phyloP scores from a whole-genome alignment of 2,113 vertebrate genomes.

The Hypocryptadius cinnamomeus region DNA sequence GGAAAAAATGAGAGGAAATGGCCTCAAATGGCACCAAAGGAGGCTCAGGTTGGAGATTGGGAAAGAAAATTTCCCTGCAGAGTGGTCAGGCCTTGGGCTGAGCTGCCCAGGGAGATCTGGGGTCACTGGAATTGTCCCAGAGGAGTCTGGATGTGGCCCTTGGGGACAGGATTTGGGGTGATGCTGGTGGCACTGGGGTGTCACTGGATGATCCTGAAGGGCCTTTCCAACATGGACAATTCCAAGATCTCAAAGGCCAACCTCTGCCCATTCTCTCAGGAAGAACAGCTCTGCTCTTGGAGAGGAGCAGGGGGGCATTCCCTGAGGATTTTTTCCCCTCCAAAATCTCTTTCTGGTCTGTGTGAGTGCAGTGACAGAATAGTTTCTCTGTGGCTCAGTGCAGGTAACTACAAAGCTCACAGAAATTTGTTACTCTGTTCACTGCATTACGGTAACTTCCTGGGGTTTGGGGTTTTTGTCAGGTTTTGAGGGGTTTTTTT shows the following conservation, averaged over 20 bases:
- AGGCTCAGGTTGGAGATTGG: fast-evolving
- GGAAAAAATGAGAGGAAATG: background rate
- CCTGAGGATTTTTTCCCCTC: background rate
- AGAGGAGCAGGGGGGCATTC: background rate
- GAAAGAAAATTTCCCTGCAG: background rate
- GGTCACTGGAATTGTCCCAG: background rate
- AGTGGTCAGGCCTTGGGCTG: background rate
- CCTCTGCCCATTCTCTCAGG: background rate
- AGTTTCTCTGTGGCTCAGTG: background rate
- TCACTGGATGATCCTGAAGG: fast-evolving
- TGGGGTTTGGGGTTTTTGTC: background rate
- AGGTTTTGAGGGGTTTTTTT: background rate
- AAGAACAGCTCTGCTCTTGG: background rate
- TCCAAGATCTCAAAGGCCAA: background rate
- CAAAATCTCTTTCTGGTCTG: background rate
- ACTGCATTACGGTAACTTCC: background rate
- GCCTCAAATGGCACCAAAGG: background rate
- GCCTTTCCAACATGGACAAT: background rate
- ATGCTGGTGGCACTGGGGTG: background rate
- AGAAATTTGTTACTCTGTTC: background rate
- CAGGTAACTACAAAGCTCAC: background rate
- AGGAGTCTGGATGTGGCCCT: background rate
- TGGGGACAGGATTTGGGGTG: background rate
- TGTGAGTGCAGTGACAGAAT: background rate
- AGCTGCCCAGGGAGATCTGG: background rate